A percentile compares a stretch with the other conserved stretches of the same genome.
Evolutionary conservation across 2,888 invertebrate genomes (phyloP).

Genomic region (Drosophila kuntzei): DNA sequence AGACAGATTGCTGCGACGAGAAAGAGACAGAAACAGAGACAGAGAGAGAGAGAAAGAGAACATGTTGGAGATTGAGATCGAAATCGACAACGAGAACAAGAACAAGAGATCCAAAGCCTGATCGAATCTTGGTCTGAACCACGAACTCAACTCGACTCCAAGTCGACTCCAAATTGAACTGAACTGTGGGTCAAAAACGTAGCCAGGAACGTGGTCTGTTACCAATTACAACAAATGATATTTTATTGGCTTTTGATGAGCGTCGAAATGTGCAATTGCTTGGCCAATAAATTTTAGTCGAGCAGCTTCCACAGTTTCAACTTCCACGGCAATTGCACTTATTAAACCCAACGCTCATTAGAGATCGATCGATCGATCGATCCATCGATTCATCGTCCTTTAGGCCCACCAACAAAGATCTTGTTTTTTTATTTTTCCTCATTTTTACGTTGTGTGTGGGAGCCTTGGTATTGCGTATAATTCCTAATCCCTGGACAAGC

Average conservation of each 20-base stretch:
- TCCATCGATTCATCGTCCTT: slow-evolving; percentile 17
- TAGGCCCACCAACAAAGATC: slow-evolving; percentile 56
- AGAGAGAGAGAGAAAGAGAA: background rate
- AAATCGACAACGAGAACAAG: slow-evolving; percentile 10
- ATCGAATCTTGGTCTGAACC: background rate
- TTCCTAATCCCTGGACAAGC: slow-evolving; percentile 78
- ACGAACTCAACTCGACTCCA: background rate
- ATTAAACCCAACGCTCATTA: slow-evolving; percentile 68
- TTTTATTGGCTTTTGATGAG: slow-evolving; percentile 79
- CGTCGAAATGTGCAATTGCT: slow-evolving; percentile 73
- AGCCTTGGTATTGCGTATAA: slow-evolving; percentile 55
- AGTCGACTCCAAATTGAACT: slow-evolving; percentile 8
- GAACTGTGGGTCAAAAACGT: slow-evolving; percentile 5
- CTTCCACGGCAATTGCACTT: slow-evolving; percentile 64
- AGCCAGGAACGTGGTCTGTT: slow-evolving; percentile 1
- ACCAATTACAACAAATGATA: slow-evolving; percentile 79
- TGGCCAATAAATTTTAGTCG: slow-evolving; percentile 63
- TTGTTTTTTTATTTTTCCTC: slow-evolving; percentile 4
- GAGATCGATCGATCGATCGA: slow-evolving; percentile 27
- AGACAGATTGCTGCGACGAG: slow-evolving; percentile 71
- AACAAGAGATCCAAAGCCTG: slow-evolving; percentile 4
- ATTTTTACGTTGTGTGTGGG: slow-evolving; percentile 36
- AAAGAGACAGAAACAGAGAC: slow-evolving; percentile 11
- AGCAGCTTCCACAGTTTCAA: slow-evolving; percentile 22
- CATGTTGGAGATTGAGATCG: slow-evolving; percentile 15